phyloP scores from a whole-genome alignment of 2,888 invertebrate genomes.

The Halocaridina rubra region DNA sequence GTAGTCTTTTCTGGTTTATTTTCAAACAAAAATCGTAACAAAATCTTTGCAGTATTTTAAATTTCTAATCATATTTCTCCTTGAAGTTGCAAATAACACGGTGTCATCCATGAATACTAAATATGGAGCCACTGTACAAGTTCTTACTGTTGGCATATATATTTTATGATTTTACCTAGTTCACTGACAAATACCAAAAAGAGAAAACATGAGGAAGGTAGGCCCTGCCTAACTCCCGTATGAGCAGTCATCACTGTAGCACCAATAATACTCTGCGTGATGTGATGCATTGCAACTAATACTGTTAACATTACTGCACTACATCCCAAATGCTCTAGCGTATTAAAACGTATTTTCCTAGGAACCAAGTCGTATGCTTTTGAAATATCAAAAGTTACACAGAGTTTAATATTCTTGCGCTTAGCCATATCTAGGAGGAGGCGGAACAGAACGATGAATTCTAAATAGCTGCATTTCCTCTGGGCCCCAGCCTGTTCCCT shows the following conservation, averaged over 20 bases:
- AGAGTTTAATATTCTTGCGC: neutral
- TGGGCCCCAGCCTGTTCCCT: too few species aligned
- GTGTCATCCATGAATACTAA: neutral
- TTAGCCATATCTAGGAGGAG: too few species aligned
- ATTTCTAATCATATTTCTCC: neutral
- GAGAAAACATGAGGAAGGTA: neutral
- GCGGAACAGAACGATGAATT: neutral
- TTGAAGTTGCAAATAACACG: neutral
- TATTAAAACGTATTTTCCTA: neutral
- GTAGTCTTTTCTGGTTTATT: neutral
- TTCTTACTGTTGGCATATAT: neutral
- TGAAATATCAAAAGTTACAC: too few species aligned
- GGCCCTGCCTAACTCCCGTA: neutral
- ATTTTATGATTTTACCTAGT: neutral
- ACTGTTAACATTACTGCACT: neutral
- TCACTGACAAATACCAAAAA: neutral
- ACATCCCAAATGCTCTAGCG: neutral
- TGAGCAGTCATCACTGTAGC: neutral
- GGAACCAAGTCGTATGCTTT: neutral
- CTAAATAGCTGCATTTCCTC: neutral
- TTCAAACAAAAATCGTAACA: neutral
- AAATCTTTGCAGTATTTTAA: neutral
- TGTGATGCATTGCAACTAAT: neutral
- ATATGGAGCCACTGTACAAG: neutral
- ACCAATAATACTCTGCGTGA: neutral